Evolutionary conservation across 2,888 invertebrate genomes (phyloP).

Genomic region (Pheosia tremula): DNA sequence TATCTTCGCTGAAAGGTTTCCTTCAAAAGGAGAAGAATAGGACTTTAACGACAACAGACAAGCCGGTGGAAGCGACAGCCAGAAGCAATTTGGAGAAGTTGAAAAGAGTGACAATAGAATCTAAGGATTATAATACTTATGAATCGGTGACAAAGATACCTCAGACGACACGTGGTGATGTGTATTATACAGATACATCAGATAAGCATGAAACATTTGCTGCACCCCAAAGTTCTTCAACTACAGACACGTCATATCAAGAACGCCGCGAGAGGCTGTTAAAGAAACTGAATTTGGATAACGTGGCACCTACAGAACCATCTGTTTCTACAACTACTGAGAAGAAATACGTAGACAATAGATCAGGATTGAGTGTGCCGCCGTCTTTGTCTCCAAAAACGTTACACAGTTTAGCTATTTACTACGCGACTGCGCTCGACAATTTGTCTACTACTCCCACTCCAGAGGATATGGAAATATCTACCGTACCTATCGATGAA

Average conservation of each 20-base stretch:
- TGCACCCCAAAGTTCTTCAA: slow-evolving; percentile 47
- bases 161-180: slow-evolving; percentile 54
- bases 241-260: slow-evolving; percentile 77
- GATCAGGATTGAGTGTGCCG: slow-evolving; percentile 88
- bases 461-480: slow-evolving; percentile 63
- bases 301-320: slow-evolving; percentile 73
- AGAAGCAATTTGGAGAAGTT: slow-evolving; percentile 48
- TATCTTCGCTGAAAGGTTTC: slow-evolving; percentile 68
- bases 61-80: slow-evolving; percentile 51
- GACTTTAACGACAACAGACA: slow-evolving; percentile 55
- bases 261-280: slow-evolving; percentile 89
- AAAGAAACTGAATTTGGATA: slow-evolving; percentile 86
- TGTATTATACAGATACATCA: slow-evolving; percentile 52
- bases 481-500: slow-evolving; percentile 61
- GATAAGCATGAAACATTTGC: slow-evolving; percentile 58
- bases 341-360: slow-evolving; percentile 74
- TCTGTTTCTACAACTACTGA: slow-evolving; percentile 71
- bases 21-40: slow-evolving; percentile 73
- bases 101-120: slow-evolving; percentile 52
- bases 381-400: slow-evolving; percentile 91
- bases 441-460: slow-evolving; percentile 75
- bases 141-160: slow-evolving; percentile 77
- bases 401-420: slow-evolving; percentile 90
- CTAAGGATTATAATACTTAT: slow-evolving; percentile 52
- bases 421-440: slow-evolving; percentile 90